phyloP scores from a whole-genome alignment of 30 jellyfish, hydroid and myxozoan species.

The Aurelia sp. region DNA sequence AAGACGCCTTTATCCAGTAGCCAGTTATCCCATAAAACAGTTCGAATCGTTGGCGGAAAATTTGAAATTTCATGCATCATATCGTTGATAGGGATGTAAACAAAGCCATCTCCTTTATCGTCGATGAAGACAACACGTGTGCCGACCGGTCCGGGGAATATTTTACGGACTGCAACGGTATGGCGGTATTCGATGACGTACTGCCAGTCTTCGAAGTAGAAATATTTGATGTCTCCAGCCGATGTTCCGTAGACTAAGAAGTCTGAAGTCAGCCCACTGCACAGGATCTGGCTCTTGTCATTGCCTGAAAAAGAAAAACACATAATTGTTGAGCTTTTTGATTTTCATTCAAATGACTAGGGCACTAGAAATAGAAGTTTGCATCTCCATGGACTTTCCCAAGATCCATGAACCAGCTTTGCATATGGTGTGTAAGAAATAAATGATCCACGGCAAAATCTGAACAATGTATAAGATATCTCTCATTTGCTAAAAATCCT shows the following conservation, averaged over 20 bases:
- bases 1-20: constrained; percentile 91
- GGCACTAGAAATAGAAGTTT: too few species aligned
- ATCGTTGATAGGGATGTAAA: constrained; percentile 85
- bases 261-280: constrained; percentile 80
- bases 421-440: too few species aligned
- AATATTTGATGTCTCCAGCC: constrained; percentile 80
- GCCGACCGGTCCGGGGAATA: constrained; percentile 92
- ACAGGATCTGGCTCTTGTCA: constrained; percentile 64
- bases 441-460: too few species aligned
- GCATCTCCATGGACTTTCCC: too few species aligned
- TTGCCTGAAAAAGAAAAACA: constrained; percentile 31
- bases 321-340: too few species aligned
- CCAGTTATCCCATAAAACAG: constrained; percentile 90
- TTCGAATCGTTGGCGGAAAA: constrained; percentile 92
- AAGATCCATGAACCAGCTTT: too few species aligned
- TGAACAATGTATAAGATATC: too few species aligned
- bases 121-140: constrained; percentile 82
- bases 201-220: constrained; percentile 93
- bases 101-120: constrained; percentile 93
- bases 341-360: too few species aligned
- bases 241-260: constrained; percentile 88
- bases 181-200: constrained; percentile 88
- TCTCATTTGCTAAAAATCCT: too few species aligned
- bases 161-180: constrained; percentile 81
- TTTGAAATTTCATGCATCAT: constrained; percentile 55